phyloP scores from a whole-genome alignment of 1,140 invertebrate genomes.

The Heterodera schachtii region DNA sequence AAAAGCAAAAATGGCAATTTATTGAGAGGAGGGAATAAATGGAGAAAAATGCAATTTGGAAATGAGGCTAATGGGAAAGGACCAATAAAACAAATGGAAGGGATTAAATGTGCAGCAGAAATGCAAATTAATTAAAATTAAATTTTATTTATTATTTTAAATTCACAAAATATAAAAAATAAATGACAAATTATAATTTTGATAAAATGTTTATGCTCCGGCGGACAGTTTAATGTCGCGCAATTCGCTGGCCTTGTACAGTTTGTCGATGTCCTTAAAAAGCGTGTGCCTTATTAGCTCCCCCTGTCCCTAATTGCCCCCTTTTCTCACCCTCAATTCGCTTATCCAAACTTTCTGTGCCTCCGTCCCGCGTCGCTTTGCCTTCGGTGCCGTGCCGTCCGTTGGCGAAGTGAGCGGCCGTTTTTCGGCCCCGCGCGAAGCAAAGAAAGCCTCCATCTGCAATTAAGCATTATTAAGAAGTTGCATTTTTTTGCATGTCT shows the following conservation, averaged over 20 bases:
- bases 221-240: constrained; percentile 46
- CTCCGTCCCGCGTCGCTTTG: constrained; percentile 33
- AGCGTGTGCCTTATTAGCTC: background rate
- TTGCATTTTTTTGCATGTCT: constrained; percentile 2
- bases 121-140: no score
- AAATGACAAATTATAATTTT: background rate
- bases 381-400: constrained; percentile 1
- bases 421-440: constrained; percentile 22
- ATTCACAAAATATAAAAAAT: background rate
- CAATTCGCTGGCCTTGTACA: constrained; percentile 45
- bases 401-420: background rate
- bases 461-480: background rate
- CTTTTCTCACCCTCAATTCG: constrained; percentile 32
- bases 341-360: constrained; percentile 51
- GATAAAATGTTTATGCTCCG: constrained; percentile 22
- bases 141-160: background rate
- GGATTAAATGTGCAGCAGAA: no score
- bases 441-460: constrained; percentile 46
- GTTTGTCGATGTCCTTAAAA: constrained; percentile 47
- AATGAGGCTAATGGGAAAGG: no score
- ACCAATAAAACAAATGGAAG: no score
- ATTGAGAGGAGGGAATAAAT: no score
- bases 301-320: background rate
- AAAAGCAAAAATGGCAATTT: no score
- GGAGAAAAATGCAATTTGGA: no score